Percentiles rank a stretch among this genome's conserved stretches.
Evolutionary conservation across 2,797 vertebrate genomes (phyloP).

Genomic region (Macropodus opercularis): DNA sequence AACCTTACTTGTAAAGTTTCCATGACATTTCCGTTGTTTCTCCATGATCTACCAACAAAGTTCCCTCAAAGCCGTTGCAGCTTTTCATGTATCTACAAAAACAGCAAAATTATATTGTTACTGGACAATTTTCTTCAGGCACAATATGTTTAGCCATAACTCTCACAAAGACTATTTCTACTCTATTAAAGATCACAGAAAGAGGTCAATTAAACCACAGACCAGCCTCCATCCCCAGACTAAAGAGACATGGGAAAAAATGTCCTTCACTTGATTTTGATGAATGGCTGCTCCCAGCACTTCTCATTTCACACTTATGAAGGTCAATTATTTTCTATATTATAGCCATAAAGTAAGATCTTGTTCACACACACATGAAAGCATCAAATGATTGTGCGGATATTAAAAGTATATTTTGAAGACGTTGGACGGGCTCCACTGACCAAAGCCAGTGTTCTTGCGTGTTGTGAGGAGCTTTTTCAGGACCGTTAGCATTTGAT

Average conservation of each 20-base stretch:
- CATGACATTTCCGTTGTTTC: too few species aligned
- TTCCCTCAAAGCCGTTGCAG: too few species aligned
- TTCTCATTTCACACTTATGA: slow-evolving; percentile 59
- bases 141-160: slow-evolving; percentile 7
- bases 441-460: slow-evolving; percentile 18
- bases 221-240: slow-evolving; percentile 24
- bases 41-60: too few species aligned
- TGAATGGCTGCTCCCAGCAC: slow-evolving; percentile 54
- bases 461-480: background rate
- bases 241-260: slow-evolving; percentile 45
- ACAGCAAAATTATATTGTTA: too few species aligned
- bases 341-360: slow-evolving; percentile 62
- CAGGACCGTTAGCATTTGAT: background rate
- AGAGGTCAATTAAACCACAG: slow-evolving; percentile 56
- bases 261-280: slow-evolving; percentile 61
- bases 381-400: slow-evolving; percentile 13
- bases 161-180: slow-evolving; percentile 39
- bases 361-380: slow-evolving; percentile 35
- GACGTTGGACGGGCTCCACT: slow-evolving; percentile 23
- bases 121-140: slow-evolving; percentile 15
- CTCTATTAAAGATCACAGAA: slow-evolving; percentile 45
- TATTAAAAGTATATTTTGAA: slow-evolving; percentile 43
- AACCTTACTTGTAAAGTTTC: too few species aligned
- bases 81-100: too few species aligned
- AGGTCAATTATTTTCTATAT: slow-evolving; percentile 70